These are phyloP conservation scores for Daubentonia madagascariensis DNA, from an alignment of 2,113 vertebrate species.

Conservation along the genomic window DNA sequence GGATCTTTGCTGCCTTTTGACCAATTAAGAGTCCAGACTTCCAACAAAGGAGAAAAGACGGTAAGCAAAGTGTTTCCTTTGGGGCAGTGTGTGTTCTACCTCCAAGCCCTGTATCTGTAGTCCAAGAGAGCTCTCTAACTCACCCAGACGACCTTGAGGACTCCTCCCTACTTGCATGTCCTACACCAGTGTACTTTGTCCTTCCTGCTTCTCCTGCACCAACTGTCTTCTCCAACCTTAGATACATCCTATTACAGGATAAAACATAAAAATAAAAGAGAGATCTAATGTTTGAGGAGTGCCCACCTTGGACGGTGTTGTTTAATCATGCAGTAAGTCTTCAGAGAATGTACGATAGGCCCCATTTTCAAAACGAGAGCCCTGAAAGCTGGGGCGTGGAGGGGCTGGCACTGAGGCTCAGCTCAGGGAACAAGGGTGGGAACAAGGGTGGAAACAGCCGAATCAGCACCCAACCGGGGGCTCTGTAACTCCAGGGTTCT, in stretches of 20 bases:
- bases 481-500: neutral
- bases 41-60: neutral
- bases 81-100: neutral
- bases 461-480: no score
- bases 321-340: neutral
- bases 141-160: neutral
- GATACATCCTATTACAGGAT: no score
- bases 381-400: neutral
- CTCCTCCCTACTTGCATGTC: rapidly evolving
- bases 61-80: neutral
- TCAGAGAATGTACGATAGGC: neutral
- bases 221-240: neutral
- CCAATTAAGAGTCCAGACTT: neutral
- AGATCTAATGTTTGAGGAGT: neutral
- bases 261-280: neutral
- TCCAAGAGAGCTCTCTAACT: neutral
- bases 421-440: neutral
- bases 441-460: rapidly evolving
- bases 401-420: rapidly evolving
- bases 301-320: neutral
- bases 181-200: neutral
- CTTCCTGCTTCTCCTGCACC: neutral
- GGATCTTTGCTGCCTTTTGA: neutral
- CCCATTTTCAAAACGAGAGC: neutral
- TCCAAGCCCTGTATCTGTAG: neutral